Base-by-base conservation (phyloP, 2,888 invertebrate species). In the Drosophila phalerata region DNA sequence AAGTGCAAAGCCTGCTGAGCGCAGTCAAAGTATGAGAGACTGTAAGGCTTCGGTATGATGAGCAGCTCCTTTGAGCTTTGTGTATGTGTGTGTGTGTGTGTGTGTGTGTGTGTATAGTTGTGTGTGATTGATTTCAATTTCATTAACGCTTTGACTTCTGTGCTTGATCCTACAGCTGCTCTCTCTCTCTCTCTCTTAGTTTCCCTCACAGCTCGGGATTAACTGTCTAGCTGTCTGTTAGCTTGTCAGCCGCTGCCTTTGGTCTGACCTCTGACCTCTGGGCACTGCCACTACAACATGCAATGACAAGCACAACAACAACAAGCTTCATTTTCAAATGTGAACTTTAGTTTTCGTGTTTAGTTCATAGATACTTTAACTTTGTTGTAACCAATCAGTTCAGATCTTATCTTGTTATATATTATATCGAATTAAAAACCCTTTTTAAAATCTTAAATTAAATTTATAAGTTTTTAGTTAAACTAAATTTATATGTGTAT, bases 81-180 rank as follows among this genome's bases (percentile, higher is more conserved):
- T 47, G 22, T 13, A 19, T 28, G 13, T 32, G 40, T 37, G 38
- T 51, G n/a, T 34, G 10, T 9, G 49, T 37, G 19, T 19, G 6
- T 56, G 34, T 22, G 19, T 37, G 25, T 32, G 15, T 52, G 32
- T 42, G 19, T 37, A 9, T 43, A 30, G 30, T 4, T 38, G n/a
- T 19, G 47, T 47, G 60, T 78, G 69, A 84, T 78, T 86, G 89
- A 89, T 85, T 87, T 81, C 77, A 81, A 85, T 89, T 89, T 89
- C 82, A 88, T 89, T 89, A 89, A 77, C 75, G 85, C 89, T 82
- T 75, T 62, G 69, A 57, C 62, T 65, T 63, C 43, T 67, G 56
- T 58, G 47, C 64, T 48, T 22, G 34, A 8, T 37, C 5, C 43
- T 11, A 4, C 11, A 45, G 17, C 38, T 40, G 8, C 43, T 34